Conservation (phyloP, 2,888 invertebrate species). For the Galerucella nymphaeae region DNA sequence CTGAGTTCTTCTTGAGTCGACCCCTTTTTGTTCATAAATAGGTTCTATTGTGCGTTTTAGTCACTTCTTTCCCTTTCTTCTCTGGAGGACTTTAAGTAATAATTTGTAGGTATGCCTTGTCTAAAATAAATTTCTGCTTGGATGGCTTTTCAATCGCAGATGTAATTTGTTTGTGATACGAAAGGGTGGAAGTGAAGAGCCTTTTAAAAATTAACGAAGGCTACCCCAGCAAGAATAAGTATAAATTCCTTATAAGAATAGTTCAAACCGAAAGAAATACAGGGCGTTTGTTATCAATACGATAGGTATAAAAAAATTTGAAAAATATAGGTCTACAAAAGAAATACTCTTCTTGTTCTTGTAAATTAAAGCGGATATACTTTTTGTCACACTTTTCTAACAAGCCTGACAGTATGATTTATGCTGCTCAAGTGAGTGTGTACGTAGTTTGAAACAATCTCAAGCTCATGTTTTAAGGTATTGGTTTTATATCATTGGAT, state of each 20-base stretch:
- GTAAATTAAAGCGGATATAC: too few relatives aligned
- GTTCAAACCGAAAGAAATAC: background rate
- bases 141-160: background rate
- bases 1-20: slow-evolving; percentile 2
- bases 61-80: slow-evolving; percentile 6
- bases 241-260: background rate
- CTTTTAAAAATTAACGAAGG: slow-evolving; percentile 1
- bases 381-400: too few relatives aligned
- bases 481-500: too few relatives aligned
- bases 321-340: too few relatives aligned
- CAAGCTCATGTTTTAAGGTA: too few relatives aligned
- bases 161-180: slow-evolving; percentile 10
- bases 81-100: background rate
- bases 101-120: slow-evolving; percentile 21
- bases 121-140: slow-evolving; percentile 5
- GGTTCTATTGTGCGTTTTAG: slow-evolving; percentile 15
- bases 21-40: slow-evolving; percentile 19
- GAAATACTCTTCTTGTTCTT: too few relatives aligned
- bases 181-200: background rate
- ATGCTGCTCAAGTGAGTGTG: too few relatives aligned
- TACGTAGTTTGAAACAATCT: too few relatives aligned
- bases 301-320: too few relatives aligned
- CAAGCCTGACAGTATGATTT: too few relatives aligned
- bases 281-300: too few relatives aligned
- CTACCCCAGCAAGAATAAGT: background rate